These are phyloP conservation scores for Hippocampus kuda DNA, from an alignment of 2,797 vertebrate genomes.

Conservation along the genomic window DNA sequence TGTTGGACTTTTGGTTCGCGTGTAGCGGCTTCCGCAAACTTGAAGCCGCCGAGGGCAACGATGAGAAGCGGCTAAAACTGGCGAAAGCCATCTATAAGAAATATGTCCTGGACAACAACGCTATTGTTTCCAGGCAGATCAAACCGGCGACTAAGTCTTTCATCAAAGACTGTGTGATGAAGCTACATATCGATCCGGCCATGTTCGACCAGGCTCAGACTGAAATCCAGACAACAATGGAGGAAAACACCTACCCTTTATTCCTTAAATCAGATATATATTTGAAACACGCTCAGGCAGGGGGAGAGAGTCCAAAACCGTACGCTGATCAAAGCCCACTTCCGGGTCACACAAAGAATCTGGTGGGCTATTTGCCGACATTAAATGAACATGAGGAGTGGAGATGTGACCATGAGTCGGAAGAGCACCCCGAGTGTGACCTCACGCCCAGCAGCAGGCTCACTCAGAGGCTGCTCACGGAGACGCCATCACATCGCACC, in stretches of 20 bases:
- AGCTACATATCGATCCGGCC: conserved; percentile 86
- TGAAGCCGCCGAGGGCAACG: conserved; percentile 73
- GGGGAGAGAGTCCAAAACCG: conserved; percentile 88
- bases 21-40: conserved; percentile 95
- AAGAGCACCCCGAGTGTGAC: conserved; percentile 66
- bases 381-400: conserved; percentile 88
- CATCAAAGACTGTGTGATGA: conserved; percentile 90
- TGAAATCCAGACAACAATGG: conserved; percentile 90
- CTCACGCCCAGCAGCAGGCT: conserved; percentile 67
- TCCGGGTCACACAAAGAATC: conserved; percentile 75
- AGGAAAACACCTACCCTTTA: conserved; percentile 92
- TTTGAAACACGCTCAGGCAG: conserved; percentile 88
- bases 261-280: conserved; percentile 97
- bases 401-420: conserved; percentile 75
- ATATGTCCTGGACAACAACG: conserved; percentile 86
- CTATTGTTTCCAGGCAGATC: conserved; percentile 89
- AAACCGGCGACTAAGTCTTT: conserved; percentile 94
- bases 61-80: conserved; percentile 91
- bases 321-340: conserved; percentile 78
- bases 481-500: conserved; percentile 72
- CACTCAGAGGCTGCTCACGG: conserved; percentile 83
- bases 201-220: conserved; percentile 99
- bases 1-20: conserved; percentile 98
- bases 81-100: conserved; percentile 96
- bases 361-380: conserved; percentile 80